Base-by-base conservation (phyloP, 1,140 invertebrate species). In the Brachionus calyciflorus region DNA sequence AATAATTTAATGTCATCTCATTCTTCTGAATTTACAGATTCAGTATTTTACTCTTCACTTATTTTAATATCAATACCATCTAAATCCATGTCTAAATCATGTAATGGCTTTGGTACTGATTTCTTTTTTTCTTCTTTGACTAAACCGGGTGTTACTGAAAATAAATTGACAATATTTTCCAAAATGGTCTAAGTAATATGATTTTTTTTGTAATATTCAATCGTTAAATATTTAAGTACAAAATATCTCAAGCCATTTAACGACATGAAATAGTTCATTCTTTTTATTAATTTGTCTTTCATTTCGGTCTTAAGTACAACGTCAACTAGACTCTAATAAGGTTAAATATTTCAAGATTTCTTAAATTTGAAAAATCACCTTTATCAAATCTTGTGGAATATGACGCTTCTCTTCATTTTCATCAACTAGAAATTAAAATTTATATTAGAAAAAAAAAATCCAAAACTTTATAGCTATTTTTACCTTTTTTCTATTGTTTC, bases 191-290 rank as follows among this genome's bases (percentile, higher is more conserved):
- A 37, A 12, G 17, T 65, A 14, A 44, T 24, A 14, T 21, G 9
- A 65, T 65, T 65, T 65, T 41, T 65, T 65, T 41, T 44, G 17
- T 65, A 65, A 44, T 30, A 65, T 44, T 65, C 60, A 24, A 44
- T 24, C 9, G 30, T 14, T 21, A 65, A 26, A 26, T 65, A 65
- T 44, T 65, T 65, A 24, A 65, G 4, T 10, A 21, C 44, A 12
- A 65, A 65, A 37, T 65, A 65, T 24, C 60, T 21, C 24, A 65
- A 14, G 24, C 44, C 60, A 37, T 41, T 41, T 12, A 10, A 65
- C 1, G 19, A 10, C 10, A 65, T 9, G 44, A 40, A 65, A 44
- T 17, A 28, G 9, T 37, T 17, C 4, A 65, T 5, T 65, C 26
- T 65, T 65, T 65, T 65, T 24, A 65, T 14, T 24, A 65, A 44